A percentile compares a stretch with the other conserved stretches of the same genome.
Evolutionary conservation across 2,888 invertebrate species (phyloP).

Genomic region (Notocelia uddmanniana): DNA sequence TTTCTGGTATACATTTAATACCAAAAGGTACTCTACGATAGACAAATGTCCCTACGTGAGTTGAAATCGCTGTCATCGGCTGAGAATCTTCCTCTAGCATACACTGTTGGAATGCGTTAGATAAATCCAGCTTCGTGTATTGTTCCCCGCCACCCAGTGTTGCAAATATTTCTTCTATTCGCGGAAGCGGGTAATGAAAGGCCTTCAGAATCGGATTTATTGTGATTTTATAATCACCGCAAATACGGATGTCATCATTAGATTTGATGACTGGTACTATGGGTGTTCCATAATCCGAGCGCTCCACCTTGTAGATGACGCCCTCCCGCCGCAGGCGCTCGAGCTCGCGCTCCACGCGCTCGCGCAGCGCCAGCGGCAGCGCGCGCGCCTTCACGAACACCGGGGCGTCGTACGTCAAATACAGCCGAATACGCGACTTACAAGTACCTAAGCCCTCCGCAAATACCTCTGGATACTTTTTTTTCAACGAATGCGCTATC

Average conservation of each 20-base stretch:
- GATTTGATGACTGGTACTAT: neutral
- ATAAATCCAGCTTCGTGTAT: neutral
- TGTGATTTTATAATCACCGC: neutral
- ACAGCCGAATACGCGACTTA: neutral
- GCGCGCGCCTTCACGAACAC: neutral
- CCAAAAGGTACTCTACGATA: neutral
- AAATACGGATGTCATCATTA: neutral
- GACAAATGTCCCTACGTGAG: neutral
- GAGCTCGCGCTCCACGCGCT: neutral
- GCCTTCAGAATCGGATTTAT: neutral
- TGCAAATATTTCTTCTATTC: neutral
- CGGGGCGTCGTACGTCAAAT: neutral
- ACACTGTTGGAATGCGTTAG: neutral
- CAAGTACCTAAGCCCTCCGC: neutral
- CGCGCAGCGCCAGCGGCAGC: neutral
- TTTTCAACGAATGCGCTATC: neutral
- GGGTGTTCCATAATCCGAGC: too few species aligned
- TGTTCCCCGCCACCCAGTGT: neutral
- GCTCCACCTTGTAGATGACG: neutral
- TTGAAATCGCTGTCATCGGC: neutral
- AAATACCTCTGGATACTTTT: constrained; percentile 1
- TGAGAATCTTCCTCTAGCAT: neutral
- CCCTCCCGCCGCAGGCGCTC: neutral
- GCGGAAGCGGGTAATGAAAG: neutral
- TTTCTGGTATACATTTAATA: neutral